Conservation (phyloP, 2,888 invertebrate genomes). For the Cryptocephalus moraei region DNA sequence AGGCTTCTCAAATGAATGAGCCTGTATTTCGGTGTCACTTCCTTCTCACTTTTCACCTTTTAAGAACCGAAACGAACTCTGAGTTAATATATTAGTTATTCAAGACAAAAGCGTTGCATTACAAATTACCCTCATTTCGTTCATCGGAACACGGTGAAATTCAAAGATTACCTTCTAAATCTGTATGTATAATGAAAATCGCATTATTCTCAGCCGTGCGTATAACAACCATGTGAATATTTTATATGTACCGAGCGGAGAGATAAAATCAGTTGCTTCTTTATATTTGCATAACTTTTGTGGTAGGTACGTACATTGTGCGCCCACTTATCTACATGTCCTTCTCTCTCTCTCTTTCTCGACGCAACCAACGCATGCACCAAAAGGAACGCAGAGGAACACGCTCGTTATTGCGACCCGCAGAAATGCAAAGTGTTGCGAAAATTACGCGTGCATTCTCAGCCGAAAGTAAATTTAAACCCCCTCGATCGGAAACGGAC, state of each 20-base stretch:
- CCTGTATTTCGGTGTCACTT: no score
- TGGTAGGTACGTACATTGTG: slow-evolving; percentile 8
- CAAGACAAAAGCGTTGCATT: background rate
- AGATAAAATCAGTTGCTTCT: slow-evolving; percentile 13
- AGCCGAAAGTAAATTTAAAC: no score
- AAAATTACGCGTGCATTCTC: no score
- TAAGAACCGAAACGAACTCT: background rate
- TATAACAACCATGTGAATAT: slow-evolving; percentile 19
- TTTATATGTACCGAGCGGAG: slow-evolving; percentile 11
- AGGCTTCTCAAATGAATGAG: no score
- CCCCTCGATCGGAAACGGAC: no score
- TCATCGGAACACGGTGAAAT: background rate
- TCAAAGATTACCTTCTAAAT: slow-evolving; percentile 8
- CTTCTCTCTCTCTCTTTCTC: slow-evolving; percentile 2
- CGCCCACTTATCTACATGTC: slow-evolving; percentile 1
- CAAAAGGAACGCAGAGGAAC: no score
- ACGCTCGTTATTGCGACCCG: no score
- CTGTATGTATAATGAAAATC: slow-evolving; percentile 14
- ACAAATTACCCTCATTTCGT: background rate
- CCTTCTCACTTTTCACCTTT: no score
- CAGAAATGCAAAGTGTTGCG: no score
- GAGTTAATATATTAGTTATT: background rate
- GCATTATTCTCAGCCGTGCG: slow-evolving; percentile 17
- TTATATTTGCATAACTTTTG: slow-evolving; percentile 18
- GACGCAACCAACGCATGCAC: no score